Base-by-base conservation (phyloP, 2,888 invertebrate genomes). In the Petrophora chlorosata region DNA sequence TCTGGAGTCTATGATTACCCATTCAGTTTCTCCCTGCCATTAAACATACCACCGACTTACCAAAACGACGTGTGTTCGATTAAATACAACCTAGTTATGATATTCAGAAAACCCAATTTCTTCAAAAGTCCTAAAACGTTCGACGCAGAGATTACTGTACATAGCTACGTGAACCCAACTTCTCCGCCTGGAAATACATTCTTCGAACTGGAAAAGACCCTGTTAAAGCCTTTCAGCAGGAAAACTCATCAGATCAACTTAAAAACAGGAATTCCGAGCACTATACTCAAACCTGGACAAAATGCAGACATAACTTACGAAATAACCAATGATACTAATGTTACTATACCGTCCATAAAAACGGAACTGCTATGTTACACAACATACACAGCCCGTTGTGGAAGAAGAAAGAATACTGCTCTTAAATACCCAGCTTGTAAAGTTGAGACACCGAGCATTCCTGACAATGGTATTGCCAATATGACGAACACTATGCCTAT, bases 31-130 rank as follows among this genome's bases (percentile, higher is more conserved):
- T 5, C 35, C 3, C 33, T 70, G 5, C 70, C 68, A 3, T 30
- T 44, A 5, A 47, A 63, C 10, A 59, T 69, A 28, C 71, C 71
- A 5, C 53, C 69, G 3, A 55, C 65, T 1, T 65, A 61, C 32
- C 53, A 58, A 29, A 52, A 62, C 12, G 26, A 28, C 0, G 23
- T 10, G 0, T 47, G 60, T 13, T 41, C 12, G 1, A 68, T 72
- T 17, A 40, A 23, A 3, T 72, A 73, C 29, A 25, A 44, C 14
- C 29, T 71, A 3, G 45, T 39, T 8, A 16, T 63, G 2, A 55
- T 38, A 32, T 65, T 72, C 17, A 35, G 39, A 15, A 66, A 50
- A 16, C 28, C 62, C 3, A 47, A 52, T 15, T 42, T 63, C 5
- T 61, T 65, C n/a, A n/a, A n/a, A n/a, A 59, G 51, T 26, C 35